phyloP scores from a whole-genome alignment of 2,113 vertebrate species.

The Picathartes gymnocephalus region DNA sequence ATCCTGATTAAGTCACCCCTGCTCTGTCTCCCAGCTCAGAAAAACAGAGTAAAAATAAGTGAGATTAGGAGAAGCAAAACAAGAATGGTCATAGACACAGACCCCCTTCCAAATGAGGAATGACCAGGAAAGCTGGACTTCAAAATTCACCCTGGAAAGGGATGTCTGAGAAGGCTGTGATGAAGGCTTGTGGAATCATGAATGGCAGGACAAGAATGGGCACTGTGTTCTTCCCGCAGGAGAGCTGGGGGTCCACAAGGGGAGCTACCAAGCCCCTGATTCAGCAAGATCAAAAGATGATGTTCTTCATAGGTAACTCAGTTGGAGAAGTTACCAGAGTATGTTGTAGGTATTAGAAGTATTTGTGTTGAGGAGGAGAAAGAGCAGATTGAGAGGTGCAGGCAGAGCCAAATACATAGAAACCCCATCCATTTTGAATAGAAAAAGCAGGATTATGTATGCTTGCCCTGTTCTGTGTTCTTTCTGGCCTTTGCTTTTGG shows the following conservation, averaged over 20 bases:
- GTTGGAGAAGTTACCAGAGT: background rate
- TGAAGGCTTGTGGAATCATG: background rate
- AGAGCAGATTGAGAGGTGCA: background rate
- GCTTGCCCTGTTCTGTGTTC: background rate
- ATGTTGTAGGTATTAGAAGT: background rate
- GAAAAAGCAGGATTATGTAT: background rate
- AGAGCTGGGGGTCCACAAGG: background rate
- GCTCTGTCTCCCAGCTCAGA: background rate
- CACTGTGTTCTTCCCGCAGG: background rate
- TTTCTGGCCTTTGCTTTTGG: background rate
- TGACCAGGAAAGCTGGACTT: background rate
- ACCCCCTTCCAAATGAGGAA: background rate
- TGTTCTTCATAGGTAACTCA: background rate
- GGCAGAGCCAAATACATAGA: rapidly evolving
- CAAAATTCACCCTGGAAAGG: background rate
- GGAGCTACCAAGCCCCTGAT: background rate
- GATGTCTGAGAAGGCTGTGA: background rate
- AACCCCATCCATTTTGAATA: background rate
- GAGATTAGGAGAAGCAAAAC: background rate
- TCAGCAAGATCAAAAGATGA: background rate
- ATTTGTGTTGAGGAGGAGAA: background rate
- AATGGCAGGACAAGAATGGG: background rate
- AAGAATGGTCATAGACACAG: background rate
- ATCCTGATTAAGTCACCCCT: background rate
- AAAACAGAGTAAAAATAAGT: background rate